Evolutionary conservation across 2,888 invertebrate species (phyloP).

Genomic region (Gonocerus acuteangulatus): DNA sequence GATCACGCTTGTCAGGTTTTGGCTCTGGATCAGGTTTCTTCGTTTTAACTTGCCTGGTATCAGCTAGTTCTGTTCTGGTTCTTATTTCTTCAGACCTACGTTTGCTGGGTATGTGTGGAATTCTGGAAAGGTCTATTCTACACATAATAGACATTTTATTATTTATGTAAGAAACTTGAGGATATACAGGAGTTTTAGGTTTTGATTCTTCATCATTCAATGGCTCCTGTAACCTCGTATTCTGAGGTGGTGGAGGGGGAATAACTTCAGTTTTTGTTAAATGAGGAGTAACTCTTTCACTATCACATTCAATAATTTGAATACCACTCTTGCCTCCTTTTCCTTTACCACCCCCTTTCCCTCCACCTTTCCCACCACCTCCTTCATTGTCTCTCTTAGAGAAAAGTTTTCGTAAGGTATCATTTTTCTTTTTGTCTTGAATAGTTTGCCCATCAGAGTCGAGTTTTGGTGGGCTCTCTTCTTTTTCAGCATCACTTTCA

Average conservation of each 20-base stretch:
- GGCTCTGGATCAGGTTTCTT: conserved; percentile 3
- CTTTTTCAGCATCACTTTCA: conserved; percentile 39
- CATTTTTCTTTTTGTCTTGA: conserved; percentile 63
- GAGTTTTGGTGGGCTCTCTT: conserved; percentile 45
- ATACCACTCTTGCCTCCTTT: conserved; percentile 63
- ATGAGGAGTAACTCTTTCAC: conserved; percentile 10
- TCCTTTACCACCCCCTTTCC: conserved; percentile 62
- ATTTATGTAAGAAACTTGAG: conserved; percentile 18
- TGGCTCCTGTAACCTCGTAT: conserved; percentile 4
- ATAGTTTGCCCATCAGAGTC: conserved; percentile 49
- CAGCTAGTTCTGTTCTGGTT: conserved; percentile 47
- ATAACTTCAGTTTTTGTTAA: conserved; percentile 18
- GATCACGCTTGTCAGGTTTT: conserved; percentile 30
- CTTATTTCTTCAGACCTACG: conserved; percentile 47
- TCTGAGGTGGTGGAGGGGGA: conserved; percentile 27
- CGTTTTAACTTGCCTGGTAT: conserved; percentile 45
- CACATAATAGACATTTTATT: conserved; percentile 42
- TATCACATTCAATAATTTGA: conserved; percentile 57
- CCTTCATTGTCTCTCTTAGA: conserved; percentile 43
- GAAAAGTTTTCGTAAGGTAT: conserved; percentile 58
- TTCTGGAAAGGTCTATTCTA: conserved; percentile 45
- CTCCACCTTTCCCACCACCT: conserved; percentile 44
- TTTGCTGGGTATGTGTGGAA: conserved; percentile 43
- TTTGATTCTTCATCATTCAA: conserved; percentile 20
- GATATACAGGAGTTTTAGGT: conserved; percentile 15